Percentiles rank a stretch among this genome's conserved stretches.
These are phyloP conservation scores for Anomalospiza imberbis DNA, from an alignment of 2,797 vertebrate genomes.

Conservation along the genomic window DNA sequence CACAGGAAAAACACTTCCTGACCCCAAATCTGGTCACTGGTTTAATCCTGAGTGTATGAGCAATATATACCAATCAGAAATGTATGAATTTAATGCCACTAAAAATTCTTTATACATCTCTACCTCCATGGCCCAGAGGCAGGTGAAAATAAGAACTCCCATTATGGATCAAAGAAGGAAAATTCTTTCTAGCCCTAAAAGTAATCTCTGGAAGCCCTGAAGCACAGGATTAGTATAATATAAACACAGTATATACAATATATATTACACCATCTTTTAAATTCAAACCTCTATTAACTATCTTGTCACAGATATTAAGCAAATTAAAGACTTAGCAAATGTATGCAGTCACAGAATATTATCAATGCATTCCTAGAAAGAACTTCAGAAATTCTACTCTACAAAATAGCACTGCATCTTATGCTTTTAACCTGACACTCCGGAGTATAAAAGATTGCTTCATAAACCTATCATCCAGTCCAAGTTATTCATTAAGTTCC, in stretches of 20 bases:
- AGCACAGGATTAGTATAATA: conserved; percentile 34
- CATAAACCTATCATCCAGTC: not conserved
- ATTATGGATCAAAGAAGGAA: conserved; percentile 34
- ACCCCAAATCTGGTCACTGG: not conserved
- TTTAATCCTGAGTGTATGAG: not conserved
- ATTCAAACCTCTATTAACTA: conserved; percentile 19
- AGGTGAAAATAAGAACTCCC: not conserved
- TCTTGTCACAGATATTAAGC: conserved; percentile 31
- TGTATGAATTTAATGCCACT: not conserved
- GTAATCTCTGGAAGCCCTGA: conserved; percentile 1
- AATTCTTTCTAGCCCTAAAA: not conserved
- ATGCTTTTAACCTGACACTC: not conserved
- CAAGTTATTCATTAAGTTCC: not conserved
- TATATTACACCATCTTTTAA: conserved; percentile 34
- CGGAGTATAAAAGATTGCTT: not conserved
- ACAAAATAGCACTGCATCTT: not conserved
- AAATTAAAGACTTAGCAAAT: conserved; percentile 41
- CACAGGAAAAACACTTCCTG: not conserved
- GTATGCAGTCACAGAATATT: conserved; percentile 21
- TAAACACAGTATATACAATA: conserved; percentile 33
- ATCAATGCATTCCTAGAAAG: conserved; percentile 5
- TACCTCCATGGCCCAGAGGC: not conserved
- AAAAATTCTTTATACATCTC: not conserved
- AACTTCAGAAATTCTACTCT: conserved; percentile 14
- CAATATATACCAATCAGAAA: not conserved